Conservation (phyloP, 64 coral and sea anemone species). For the Montipora sp. region DNA sequence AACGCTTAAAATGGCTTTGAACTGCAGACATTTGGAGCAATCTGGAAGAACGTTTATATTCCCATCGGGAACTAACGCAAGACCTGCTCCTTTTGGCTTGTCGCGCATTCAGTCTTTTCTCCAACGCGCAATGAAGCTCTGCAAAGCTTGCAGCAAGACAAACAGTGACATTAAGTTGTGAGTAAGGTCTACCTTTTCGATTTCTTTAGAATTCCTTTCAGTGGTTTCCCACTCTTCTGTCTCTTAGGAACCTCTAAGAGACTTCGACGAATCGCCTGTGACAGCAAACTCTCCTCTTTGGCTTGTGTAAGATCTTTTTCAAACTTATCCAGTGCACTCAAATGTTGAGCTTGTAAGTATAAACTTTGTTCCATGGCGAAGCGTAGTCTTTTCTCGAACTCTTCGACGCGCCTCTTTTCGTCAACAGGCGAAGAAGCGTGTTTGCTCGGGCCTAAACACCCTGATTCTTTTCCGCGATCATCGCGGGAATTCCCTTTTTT, state of each 20-base stretch:
- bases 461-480: background rate
- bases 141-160: background rate
- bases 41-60: too few relatives aligned
- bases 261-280: constrained; percentile 63
- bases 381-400: constrained; percentile 85
- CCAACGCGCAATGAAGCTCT: too few relatives aligned
- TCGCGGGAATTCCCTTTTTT: constrained; percentile 2
- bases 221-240: constrained; percentile 54
- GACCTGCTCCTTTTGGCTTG: too few relatives aligned
- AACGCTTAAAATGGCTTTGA: too few relatives aligned
- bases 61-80: too few relatives aligned
- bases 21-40: too few relatives aligned
- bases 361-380: constrained; percentile 95
- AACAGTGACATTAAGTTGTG: background rate
- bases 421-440: constrained; percentile 70
- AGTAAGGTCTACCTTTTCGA: constrained; percentile 39
- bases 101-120: too few relatives aligned
- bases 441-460: constrained; percentile 11
- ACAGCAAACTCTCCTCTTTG: constrained; percentile 73
- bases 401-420: constrained; percentile 78
- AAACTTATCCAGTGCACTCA: constrained; percentile 75
- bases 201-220: constrained; percentile 92
- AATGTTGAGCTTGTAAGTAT: constrained; percentile 73
- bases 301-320: constrained; percentile 80
- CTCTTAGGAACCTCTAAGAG: background rate